Percentiles rank a stretch among this genome's conserved stretches.
Conservation (phyloP, 2,113 vertebrate genomes). For the Eulemur macaco region DNA sequence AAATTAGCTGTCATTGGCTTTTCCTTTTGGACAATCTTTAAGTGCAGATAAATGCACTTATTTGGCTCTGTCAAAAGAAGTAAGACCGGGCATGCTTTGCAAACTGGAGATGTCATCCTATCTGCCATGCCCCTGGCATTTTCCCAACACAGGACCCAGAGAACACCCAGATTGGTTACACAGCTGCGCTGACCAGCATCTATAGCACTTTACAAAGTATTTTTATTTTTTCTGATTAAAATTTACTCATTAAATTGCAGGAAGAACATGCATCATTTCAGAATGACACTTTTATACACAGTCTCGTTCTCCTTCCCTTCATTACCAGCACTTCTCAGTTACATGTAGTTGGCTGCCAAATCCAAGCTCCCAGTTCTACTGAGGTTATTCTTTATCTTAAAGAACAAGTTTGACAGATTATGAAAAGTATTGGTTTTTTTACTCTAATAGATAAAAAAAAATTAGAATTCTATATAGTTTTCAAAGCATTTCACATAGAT, state of each 20-base stretch:
- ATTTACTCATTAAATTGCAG: slow-evolving; percentile 72
- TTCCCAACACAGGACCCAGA: slow-evolving; percentile 13
- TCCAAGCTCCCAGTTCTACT: neutral
- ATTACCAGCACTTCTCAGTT: neutral
- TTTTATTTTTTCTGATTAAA: slow-evolving; percentile 79
- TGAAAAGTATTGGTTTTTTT: neutral
- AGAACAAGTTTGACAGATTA: neutral
- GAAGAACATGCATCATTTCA: slow-evolving; percentile 68
- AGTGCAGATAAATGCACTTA: slow-evolving; percentile 43
- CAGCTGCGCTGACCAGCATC: neutral
- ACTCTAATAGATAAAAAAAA: neutral
- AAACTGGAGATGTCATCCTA: slow-evolving; percentile 56
- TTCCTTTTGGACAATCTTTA: neutral
- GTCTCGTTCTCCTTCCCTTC: neutral
- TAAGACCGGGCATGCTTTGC: slow-evolving; percentile 56
- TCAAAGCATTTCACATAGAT: neutral
- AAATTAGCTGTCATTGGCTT: neutral
- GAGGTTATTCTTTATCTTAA: neutral
- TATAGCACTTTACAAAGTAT: slow-evolving; percentile 48
- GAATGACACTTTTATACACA: slow-evolving; percentile 53
- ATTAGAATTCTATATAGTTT: neutral
- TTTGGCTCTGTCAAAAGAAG: slow-evolving; percentile 35
- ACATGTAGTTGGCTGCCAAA: neutral
- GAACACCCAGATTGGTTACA: neutral
- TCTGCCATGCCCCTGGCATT: neutral